Percentiles rank a stretch among this genome's conserved stretches.
phyloP scores from a whole-genome alignment of 1,140 invertebrate genomes.

The Sarcophaga peregrina region DNA sequence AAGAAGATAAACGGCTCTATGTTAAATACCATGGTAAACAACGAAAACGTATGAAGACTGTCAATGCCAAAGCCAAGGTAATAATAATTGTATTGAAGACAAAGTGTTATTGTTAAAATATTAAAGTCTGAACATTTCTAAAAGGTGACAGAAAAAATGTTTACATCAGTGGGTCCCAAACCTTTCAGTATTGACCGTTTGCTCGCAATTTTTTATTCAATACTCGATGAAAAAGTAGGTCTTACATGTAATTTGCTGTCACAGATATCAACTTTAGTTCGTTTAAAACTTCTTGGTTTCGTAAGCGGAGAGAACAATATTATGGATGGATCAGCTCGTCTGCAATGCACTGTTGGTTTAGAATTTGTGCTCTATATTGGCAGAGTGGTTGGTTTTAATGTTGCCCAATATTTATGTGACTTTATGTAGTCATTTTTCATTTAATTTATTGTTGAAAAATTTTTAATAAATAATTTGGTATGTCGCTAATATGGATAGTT shows the following conservation, averaged over 20 bases:
- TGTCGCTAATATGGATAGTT: slow-evolving; percentile 62
- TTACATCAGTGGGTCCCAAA: slow-evolving; percentile 79
- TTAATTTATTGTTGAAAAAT: slow-evolving; percentile 51
- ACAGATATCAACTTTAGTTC: slow-evolving; percentile 81
- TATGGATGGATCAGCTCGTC: slow-evolving; percentile 72
- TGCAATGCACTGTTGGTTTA: slow-evolving; percentile 80
- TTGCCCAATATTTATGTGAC: slow-evolving; percentile 81
- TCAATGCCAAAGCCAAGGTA: slow-evolving; percentile 69
- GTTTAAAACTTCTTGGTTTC: slow-evolving; percentile 74
- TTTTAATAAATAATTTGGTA: slow-evolving; percentile 62
- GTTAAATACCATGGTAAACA: slow-evolving; percentile 79
- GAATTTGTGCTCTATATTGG: slow-evolving; percentile 78
- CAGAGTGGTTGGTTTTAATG: slow-evolving; percentile 78
- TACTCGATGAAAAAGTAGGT: slow-evolving; percentile 84
- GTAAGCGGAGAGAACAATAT: slow-evolving; percentile 73
- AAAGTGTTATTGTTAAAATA: not conserved
- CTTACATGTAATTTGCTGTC: slow-evolving; percentile 84
- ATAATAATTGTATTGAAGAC: not conserved
- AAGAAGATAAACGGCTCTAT: slow-evolving; percentile 85
- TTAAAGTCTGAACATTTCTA: not conserved
- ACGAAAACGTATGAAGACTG: slow-evolving; percentile 71
- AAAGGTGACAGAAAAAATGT: slow-evolving; percentile 69
- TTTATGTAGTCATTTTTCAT: slow-evolving; percentile 67
- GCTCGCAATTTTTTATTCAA: slow-evolving; percentile 91
- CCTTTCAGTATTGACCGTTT: slow-evolving; percentile 85